phyloP scores from a whole-genome alignment of 2,113 vertebrate genomes.

The Cyphomyrus plagiostoma region DNA sequence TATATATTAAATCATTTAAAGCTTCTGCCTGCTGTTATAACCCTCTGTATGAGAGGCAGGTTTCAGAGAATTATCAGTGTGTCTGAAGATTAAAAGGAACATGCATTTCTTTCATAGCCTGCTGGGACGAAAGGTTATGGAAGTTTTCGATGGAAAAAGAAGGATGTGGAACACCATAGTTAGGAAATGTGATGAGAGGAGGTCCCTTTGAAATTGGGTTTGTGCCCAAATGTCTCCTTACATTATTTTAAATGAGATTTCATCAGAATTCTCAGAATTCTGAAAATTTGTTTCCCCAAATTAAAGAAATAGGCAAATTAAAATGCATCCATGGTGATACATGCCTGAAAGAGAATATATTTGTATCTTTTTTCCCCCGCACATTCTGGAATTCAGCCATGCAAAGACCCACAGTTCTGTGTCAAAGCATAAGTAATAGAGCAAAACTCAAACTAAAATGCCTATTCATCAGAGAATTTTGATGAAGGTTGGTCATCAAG shows the following conservation, averaged over 20 bases:
- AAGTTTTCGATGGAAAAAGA: not conserved
- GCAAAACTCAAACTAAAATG: not conserved
- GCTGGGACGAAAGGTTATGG: not conserved
- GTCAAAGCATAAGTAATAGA: not conserved
- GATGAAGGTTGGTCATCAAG: not conserved
- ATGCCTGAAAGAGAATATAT: slow-evolving; percentile 2
- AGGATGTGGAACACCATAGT: not conserved
- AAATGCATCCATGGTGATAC: not conserved
- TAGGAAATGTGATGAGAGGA: not conserved
- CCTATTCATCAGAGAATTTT: not conserved
- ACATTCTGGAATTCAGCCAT: not conserved
- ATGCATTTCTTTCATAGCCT: not conserved
- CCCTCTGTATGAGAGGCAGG: not conserved
- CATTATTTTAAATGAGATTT: slow-evolving; percentile 7
- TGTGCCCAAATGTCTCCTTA: not conserved
- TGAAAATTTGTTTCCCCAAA: not conserved
- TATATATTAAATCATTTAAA: not conserved
- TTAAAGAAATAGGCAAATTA: not conserved
- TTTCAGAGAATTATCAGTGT: not conserved
- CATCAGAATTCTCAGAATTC: not conserved
- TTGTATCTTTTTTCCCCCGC: not conserved
- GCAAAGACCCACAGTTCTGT: not conserved
- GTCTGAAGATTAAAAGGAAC: not conserved
- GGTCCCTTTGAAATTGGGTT: not conserved
- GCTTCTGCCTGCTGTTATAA: not conserved